Evolutionary conservation across 2,113 vertebrate species (phyloP), one percentile per base, ranked within the genome.

Genomic region (Ammodytes marinus): DNA sequence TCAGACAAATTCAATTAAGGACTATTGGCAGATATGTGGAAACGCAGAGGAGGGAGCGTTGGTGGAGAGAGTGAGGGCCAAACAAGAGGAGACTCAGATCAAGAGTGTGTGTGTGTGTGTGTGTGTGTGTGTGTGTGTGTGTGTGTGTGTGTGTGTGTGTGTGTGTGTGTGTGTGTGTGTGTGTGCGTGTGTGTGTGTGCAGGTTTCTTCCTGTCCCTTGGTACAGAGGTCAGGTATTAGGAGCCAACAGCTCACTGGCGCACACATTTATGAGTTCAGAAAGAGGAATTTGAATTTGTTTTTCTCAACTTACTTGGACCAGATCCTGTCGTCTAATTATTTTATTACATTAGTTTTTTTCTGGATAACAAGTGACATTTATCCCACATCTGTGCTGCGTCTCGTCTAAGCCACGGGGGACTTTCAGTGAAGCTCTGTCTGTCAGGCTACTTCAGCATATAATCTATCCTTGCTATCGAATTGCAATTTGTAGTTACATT

Each of bases 241-340:
- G 71, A 65, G 54, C 63, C 53, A 69, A 72, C 61, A 47, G 69
- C 52, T 83, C 64, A 87, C 82, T 85, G 86, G 85, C 53, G 27
- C 55, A 75, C 47, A 54, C n/a, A 79, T 74, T 63, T 61, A 76
- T 53, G 60, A 85, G 75, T 76, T 69, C 35, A 57, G 45, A 69
- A 77, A 52, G 54, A 80, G 37, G 58, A 69, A 88, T 89, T 82
- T 84, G 59, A 75, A 69, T 89, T 77, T 70, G 6, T 77, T 90
- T n/a, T 78, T 63, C 35, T 68, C 61, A 68, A 67, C 37, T 42
- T 27, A 27, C 27, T 80, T 27, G 4, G 37, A 65, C 12, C 45
- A 65, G 8, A 80, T 76, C 35, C 3, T 74, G 53, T 79, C 66
- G 27, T 46, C 49, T 66, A 43, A 68, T 50, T 40, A 55, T 84